Percentiles rank a stretch among this genome's conserved stretches.
Conservation (phyloP, 1,140 invertebrate genomes). For the Chironomus tepperi region DNA sequence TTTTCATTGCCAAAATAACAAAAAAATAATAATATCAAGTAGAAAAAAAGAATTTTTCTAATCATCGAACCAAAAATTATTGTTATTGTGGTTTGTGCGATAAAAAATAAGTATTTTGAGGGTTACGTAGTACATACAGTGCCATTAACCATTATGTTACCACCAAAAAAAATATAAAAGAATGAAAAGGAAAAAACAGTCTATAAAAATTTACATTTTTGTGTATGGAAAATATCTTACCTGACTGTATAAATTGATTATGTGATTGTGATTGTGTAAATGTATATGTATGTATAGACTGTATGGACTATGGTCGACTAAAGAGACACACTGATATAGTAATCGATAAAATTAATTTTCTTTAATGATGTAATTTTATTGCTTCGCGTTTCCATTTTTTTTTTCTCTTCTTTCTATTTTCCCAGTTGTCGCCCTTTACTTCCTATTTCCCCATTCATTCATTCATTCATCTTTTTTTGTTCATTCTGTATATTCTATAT, state of each 20-base stretch:
- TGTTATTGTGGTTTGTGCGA: constrained; percentile 18
- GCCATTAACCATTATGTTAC: constrained; percentile 7
- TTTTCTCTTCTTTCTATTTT: no score
- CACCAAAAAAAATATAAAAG: background rate
- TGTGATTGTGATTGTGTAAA: no score
- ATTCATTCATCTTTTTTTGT: background rate
- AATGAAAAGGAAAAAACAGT: background rate
- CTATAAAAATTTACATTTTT: constrained; percentile 22
- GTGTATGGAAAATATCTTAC: background rate
- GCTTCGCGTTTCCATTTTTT: constrained; percentile 6
- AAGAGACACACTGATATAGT: background rate
- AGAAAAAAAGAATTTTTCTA: background rate
- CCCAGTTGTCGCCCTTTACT: background rate
- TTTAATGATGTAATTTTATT: constrained; percentile 24
- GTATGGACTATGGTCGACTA: background rate
- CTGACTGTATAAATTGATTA: background rate
- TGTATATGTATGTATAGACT: background rate
- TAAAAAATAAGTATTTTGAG: background rate
- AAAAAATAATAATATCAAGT: no score
- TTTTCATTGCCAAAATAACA: no score
- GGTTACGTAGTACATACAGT: background rate
- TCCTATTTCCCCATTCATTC: background rate
- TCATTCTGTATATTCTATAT: no score
- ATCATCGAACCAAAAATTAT: background rate
- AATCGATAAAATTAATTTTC: constrained; percentile 24